Evolutionary conservation across 53 echinoderm and acorn worm genomes (phyloP), one percentile per base, ranked within the genome.

Genomic region (Echinarachnius parma): DNA sequence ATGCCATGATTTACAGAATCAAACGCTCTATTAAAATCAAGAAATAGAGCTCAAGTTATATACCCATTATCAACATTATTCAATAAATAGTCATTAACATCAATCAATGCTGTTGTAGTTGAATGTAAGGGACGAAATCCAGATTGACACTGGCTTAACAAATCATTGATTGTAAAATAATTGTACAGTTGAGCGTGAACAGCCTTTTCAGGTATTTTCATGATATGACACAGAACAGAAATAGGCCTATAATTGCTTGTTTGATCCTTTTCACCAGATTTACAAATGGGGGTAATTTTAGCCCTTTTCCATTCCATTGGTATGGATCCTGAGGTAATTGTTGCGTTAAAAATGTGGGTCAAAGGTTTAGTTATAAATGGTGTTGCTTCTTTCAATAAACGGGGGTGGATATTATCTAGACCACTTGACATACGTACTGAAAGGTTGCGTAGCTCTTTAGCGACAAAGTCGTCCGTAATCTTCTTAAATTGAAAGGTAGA

Each of bases 201-300:
- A 15, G 60, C 60, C 20, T 32, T 28, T 60, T 60, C 28, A 20
- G 27, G 13, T 10, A 60, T 60, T 60, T 60, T 60, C 20, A 19
- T 15, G 14, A 60, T 4, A 23, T 23, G 9, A 9, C 13, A 19
- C 60, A 60, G 18, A 5, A 60, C 28, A 8, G 55, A 54, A 8
- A 54, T 54, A 8, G 55, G 55, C 55, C 55, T 54, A 54, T 54
- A 54, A n/a, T 54, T 54, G 55, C n/a, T 54, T n/a, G 18, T 18
- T 21, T 54, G 9, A 54, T 18, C 9, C n/a, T 54, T 54, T 10
- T 8, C 55, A 54, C 18, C 18, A 19, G 7, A 9, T 23, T 54
- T 42, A 13, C 13, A 13, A 13, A 42, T 42, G 13, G 42, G 42
- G 7, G 42, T 9, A 9, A 42, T 42, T 42, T 42, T 42, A 9